Evolutionary conservation across 1,140 invertebrate genomes (phyloP).

Genomic region (Lucilia sericata): DNA sequence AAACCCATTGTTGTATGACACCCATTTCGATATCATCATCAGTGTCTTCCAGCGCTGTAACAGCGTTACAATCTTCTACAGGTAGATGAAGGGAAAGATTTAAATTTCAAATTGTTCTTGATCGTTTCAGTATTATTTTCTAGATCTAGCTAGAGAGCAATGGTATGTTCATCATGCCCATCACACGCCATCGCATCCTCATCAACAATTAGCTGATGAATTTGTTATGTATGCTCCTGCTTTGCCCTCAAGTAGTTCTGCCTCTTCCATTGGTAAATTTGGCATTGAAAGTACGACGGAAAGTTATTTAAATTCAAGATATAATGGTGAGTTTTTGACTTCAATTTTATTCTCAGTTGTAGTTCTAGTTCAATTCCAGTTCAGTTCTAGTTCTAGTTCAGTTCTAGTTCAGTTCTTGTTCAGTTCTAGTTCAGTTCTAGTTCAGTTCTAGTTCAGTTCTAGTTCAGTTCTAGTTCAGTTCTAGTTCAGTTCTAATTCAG

Average conservation of each 20-base stretch:
- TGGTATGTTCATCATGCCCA: slow-evolving; percentile 64
- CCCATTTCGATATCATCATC: slow-evolving; percentile 34
- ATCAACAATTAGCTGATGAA: slow-evolving; percentile 59
- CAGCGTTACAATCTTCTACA: not conserved
- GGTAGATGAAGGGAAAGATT: not conserved
- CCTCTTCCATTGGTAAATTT: slow-evolving; percentile 61
- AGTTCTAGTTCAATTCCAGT: no score
- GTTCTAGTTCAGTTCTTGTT: no score
- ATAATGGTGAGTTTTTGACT: slow-evolving; percentile 64
- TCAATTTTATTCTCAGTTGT: no score
- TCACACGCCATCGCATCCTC: slow-evolving; percentile 48
- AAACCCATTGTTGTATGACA: slow-evolving; percentile 26
- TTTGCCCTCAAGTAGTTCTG: slow-evolving; percentile 61
- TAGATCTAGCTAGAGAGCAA: slow-evolving; percentile 63
- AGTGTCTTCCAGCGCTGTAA: slow-evolving; percentile 30
- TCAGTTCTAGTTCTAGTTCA: no score
- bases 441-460: no score
- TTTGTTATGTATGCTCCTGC: slow-evolving; percentile 63
- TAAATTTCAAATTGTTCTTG: not conserved
- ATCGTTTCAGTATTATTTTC: not conserved
- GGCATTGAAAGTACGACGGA: slow-evolving; percentile 64
- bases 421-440: no score
- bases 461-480: no score
- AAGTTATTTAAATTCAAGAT: slow-evolving; percentile 67
- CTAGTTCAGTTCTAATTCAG: no score